Base-by-base conservation (phyloP, 1,140 invertebrate species). In the Conus betulinus region DNA sequence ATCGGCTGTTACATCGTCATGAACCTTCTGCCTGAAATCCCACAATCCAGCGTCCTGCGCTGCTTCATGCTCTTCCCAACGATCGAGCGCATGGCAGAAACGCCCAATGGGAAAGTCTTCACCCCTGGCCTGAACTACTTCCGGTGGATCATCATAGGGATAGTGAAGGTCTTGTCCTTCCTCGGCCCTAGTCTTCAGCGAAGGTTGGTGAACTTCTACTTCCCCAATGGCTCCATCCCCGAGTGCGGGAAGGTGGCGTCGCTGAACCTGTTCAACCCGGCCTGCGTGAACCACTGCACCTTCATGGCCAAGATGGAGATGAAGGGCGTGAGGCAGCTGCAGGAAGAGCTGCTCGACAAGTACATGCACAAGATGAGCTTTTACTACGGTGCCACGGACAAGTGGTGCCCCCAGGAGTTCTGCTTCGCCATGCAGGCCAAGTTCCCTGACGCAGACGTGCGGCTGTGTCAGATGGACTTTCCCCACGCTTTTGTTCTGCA, bases 1-100 rank as follows among this genome's bases (percentile, higher is more conserved):
- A 97, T 98, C 92, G 98, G 98, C 1, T 96, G 96, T 89, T 98
- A 98, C 96, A 97, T 98, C 89, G 96, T 96, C 88, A 93, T 98
- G n/a, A 96, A 98, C 91, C 92, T 98, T 27, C 91, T 98, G 7
- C 96, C 97, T 17, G 27, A 76, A 11, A 60, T 90, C 53, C 63
- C 87, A 13, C 78, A 91, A 13, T 86, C 88, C 13, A 85, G 92
- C 82, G 89, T 95, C 25, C 76, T 91, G 27, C 91, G 94, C 86
- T 94, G 93, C 81, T 92, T 98, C 93, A 94, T 98, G 79, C 92
- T 98, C 0, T 98, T 98, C 95, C 98, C 98, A 8, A 97, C 98
- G 0, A 95, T 98, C 17, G 97, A 98, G 94, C 93, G 96, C 82
- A 97, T 98, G 96, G 96, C 96, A 17, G 95, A 96, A 25, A 97